Percentiles rank a stretch among this genome's conserved stretches.
These are phyloP conservation scores for Lomographa bimaculata DNA, from an alignment of 2,888 invertebrate species.

Conservation along the genomic window DNA sequence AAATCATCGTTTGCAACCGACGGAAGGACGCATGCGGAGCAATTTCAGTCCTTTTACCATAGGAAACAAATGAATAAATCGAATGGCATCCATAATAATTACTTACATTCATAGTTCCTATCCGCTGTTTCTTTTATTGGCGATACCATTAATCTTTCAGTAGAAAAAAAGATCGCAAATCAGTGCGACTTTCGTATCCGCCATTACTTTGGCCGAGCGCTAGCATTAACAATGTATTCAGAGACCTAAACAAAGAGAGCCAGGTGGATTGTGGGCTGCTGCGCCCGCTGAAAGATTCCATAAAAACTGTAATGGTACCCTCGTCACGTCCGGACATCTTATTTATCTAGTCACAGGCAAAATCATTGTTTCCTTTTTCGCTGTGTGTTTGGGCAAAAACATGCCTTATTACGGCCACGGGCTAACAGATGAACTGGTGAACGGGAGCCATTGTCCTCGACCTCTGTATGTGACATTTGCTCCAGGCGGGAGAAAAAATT, in stretches of 20 bases:
- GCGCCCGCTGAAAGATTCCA: conserved; percentile 69
- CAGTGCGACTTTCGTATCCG: conserved; percentile 36
- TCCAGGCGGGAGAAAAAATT: conserved; percentile 48
- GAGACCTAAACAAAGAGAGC: conserved; percentile 65
- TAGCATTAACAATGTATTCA: conserved; percentile 65
- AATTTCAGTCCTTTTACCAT: conserved; percentile 62
- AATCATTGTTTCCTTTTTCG: conserved; percentile 78
- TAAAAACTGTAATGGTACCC: conserved; percentile 79
- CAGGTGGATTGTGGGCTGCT: conserved; percentile 59
- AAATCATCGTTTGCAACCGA: conserved; percentile 71
- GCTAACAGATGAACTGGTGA: conserved; percentile 73
- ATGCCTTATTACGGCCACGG: conserved; percentile 69
- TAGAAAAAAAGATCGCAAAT: conserved; percentile 31
- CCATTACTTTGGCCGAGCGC: conserved; percentile 40
- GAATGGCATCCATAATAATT: conserved; percentile 45
- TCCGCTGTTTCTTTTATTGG: conserved; percentile 26
- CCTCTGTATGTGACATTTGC: conserved; percentile 68
- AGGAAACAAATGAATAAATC: conserved; percentile 57
- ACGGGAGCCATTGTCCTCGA: conserved; percentile 58
- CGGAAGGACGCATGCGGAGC: conserved; percentile 58
- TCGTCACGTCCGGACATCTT: conserved; percentile 78
- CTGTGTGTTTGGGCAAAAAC: conserved; percentile 67
- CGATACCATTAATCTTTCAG: conserved; percentile 21
- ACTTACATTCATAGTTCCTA: conserved; percentile 32
- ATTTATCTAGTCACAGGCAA: conserved; percentile 79